Evolutionary conservation across 2,797 vertebrate species (phyloP).

Genomic region (Gila robusta): DNA sequence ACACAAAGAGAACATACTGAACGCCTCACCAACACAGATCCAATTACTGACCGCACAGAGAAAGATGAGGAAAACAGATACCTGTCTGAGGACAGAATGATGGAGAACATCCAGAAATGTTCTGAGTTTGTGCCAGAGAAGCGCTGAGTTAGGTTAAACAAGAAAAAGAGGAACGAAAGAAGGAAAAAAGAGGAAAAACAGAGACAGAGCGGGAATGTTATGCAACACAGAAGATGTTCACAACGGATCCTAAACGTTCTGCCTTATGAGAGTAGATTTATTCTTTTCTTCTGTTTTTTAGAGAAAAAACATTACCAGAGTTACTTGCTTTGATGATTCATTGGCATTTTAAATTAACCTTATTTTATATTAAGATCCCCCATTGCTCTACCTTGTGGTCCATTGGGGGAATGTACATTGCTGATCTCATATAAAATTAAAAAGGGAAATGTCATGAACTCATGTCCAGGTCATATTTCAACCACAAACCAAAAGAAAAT

Average conservation of each 20-base stretch:
- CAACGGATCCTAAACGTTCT: background rate
- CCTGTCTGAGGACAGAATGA: slow-evolving; percentile 30
- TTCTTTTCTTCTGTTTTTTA: background rate
- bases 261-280: background rate
- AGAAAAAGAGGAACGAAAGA: slow-evolving; percentile 30
- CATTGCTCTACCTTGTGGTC: slow-evolving; percentile 28
- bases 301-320: background rate
- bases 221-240: slow-evolving; percentile 19
- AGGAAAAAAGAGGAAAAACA: slow-evolving; percentile 28
- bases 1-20: slow-evolving; percentile 18
- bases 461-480: background rate
- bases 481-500: background rate
- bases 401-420: slow-evolving; percentile 29
- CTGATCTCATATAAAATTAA: background rate
- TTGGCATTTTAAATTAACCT: background rate
- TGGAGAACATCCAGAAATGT: slow-evolving; percentile 36
- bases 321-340: background rate
- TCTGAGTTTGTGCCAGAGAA: slow-evolving; percentile 21
- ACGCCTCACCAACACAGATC: slow-evolving; percentile 17
- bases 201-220: slow-evolving; percentile 30
- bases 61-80: slow-evolving; percentile 49
- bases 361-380: slow-evolving; percentile 31
- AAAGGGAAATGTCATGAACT: background rate
- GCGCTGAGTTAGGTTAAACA: slow-evolving; percentile 12
- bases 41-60: slow-evolving; percentile 24